phyloP scores from a whole-genome alignment of 2,797 vertebrate genomes.

The Crax fasciolata region DNA sequence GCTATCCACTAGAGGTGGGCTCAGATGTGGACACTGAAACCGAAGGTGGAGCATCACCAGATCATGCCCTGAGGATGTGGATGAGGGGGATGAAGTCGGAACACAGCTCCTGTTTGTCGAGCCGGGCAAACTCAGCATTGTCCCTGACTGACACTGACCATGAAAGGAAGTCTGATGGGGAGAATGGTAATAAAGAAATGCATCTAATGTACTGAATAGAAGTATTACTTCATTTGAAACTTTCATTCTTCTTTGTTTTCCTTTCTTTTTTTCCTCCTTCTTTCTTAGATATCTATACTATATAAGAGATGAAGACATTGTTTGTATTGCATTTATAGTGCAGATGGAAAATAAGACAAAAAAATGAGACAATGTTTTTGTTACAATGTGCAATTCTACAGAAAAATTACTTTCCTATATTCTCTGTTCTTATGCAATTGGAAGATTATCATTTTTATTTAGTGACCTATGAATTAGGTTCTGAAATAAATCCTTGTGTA shows the following conservation, averaged over 20 bases:
- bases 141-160: slow-evolving; percentile 98
- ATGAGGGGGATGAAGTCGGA: slow-evolving; percentile 96
- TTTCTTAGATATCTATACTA: not conserved
- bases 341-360: not conserved
- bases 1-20: slow-evolving; percentile 90
- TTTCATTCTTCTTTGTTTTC: not conserved
- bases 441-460: not conserved
- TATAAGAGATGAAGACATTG: not conserved
- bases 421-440: not conserved
- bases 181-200: slow-evolving; percentile 90
- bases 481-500: not conserved
- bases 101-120: slow-evolving; percentile 95
- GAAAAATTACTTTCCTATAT: not conserved
- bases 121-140: slow-evolving; percentile 95
- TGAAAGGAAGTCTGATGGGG: slow-evolving; percentile 95
- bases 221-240: not conserved
- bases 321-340: not conserved
- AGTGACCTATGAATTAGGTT: not conserved
- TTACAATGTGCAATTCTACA: not conserved
- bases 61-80: slow-evolving; percentile 95
- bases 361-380: not conserved
- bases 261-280: not conserved
- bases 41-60: slow-evolving; percentile 92
- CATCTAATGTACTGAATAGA: not conserved
- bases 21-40: slow-evolving; percentile 95